Evolutionary conservation across 2,113 vertebrate genomes (phyloP), one percentile per base, ranked within the genome.

Genomic region (Nibea albiflora): DNA sequence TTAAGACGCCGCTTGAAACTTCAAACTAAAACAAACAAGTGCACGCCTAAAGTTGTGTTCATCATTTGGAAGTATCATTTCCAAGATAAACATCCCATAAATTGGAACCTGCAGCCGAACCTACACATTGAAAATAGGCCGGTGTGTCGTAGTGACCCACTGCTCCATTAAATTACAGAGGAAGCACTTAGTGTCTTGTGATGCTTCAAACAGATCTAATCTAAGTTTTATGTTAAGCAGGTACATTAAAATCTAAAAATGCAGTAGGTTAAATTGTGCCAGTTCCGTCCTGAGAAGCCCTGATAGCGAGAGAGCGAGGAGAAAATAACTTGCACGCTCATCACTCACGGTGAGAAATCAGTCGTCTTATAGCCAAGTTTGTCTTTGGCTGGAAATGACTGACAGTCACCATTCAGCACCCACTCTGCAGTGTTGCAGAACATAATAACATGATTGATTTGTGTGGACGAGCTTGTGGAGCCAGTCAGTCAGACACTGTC

Each of bases 361-460:
- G 3, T 56, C 22, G 31, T 83, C 52, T 66, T 26, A 70, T 60
- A 39, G 62, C 39, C 47, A 5, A 10, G 9, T 28, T 66, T 49
- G 2, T 54, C 39, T 35, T 22, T 82, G 49, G 19, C 49, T 70
- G 31, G 4, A 66, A 71, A 58, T 80, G 78, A 85, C 78, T 75
- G 74, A 76, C 65, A 28, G 24, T 14, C 66, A 68, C 76, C 63
- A 73, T 68, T 88, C 61, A 78, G 64, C 81, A 4, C 50, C 76
- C 85, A 72, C 67, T 78, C 61, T 14, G 16, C 5, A 3, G 56
- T 26, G 31, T 68, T 62, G 52, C 9, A 2, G 15, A 76, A 49
- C 52, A 78, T 72, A 83, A 74, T 70, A 58, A 75, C 63, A 26
- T 60, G 67, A 80, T 22, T 81, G 80, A 87, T 79, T 61, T 75